These are phyloP conservation scores for Gastrophryne carolinensis DNA, from an alignment of 2,797 vertebrate genomes.

Conservation along the genomic window DNA sequence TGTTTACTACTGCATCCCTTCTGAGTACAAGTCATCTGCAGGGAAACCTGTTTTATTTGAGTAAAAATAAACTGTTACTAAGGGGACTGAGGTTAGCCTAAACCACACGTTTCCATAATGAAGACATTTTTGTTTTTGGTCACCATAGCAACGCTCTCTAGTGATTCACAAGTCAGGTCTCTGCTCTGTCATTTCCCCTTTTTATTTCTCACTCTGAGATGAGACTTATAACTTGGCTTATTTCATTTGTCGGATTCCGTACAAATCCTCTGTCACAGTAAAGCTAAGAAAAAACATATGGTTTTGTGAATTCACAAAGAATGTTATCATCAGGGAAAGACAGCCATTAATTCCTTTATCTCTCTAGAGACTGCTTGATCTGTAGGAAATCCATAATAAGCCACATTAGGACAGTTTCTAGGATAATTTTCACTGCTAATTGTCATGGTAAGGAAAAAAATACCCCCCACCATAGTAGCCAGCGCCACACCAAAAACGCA, in stretches of 20 bases:
- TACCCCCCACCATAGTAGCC: too few relatives aligned
- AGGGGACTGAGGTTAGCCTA: constrained; percentile 6
- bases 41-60: constrained; percentile 9
- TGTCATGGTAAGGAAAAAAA: too few relatives aligned
- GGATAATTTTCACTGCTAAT: too few relatives aligned
- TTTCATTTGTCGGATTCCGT: constrained; percentile 1
- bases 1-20: background rate
- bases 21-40: background rate
- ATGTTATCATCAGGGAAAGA: background rate
- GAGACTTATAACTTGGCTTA: background rate
- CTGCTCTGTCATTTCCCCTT: background rate
- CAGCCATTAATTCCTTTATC: background rate
- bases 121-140: constrained; percentile 21
- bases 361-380: too few relatives aligned
- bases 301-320: background rate
- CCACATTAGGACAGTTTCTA: too few relatives aligned
- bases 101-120: background rate
- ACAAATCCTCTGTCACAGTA: background rate
- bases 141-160: constrained; percentile 24
- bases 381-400: too few relatives aligned
- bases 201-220: background rate
- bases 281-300: background rate
- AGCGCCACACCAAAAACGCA: too few relatives aligned
- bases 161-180: background rate
- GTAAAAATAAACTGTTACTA: constrained; percentile 36